These are phyloP conservation scores for Contarinia nasturtii DNA, from an alignment of 1,140 invertebrate species.

Conservation along the genomic window DNA sequence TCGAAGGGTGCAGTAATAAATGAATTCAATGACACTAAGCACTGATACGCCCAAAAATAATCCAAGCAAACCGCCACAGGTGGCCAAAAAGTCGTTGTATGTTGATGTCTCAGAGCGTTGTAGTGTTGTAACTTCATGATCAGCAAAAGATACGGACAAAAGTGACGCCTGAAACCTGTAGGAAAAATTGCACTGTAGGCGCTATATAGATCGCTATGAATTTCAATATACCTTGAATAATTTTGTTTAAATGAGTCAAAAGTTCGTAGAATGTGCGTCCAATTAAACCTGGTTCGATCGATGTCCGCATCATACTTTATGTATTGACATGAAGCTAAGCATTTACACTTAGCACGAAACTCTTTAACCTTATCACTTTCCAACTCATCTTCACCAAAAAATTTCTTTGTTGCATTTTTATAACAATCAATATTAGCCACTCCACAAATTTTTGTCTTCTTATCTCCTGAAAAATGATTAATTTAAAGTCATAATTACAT, in stretches of 20 bases:
- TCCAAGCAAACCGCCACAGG: conserved; percentile 35
- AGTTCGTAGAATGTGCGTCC: conserved; percentile 11
- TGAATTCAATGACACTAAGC: conserved; percentile 34
- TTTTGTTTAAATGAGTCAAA: neutral
- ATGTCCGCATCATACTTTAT: conserved; percentile 35
- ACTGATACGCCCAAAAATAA: conserved; percentile 40
- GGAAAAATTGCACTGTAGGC: too few relatives aligned
- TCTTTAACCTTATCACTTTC: conserved; percentile 11
- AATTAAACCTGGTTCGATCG: conserved; percentile 32
- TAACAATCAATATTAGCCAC: conserved; percentile 20
- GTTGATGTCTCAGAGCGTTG: conserved; percentile 33
- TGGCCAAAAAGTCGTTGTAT: conserved; percentile 35
- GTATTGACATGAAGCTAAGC: conserved; percentile 35
- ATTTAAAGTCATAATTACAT: conserved; percentile 8
- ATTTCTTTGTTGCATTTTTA: conserved; percentile 19
- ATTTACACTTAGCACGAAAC: conserved; percentile 30
- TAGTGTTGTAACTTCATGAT: conserved; percentile 35
- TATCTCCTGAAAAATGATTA: conserved; percentile 18
- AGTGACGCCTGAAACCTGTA: neutral
- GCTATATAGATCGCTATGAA: too few relatives aligned
- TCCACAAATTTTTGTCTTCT: conserved; percentile 24
- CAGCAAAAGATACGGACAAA: conserved; percentile 35
- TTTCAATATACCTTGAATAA: neutral
- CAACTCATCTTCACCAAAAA: conserved; percentile 17
- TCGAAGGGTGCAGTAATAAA: conserved; percentile 35